These are phyloP conservation scores for Allolobophora icterica DNA, from an alignment of 2,888 invertebrate species.

Conservation along the genomic window DNA sequence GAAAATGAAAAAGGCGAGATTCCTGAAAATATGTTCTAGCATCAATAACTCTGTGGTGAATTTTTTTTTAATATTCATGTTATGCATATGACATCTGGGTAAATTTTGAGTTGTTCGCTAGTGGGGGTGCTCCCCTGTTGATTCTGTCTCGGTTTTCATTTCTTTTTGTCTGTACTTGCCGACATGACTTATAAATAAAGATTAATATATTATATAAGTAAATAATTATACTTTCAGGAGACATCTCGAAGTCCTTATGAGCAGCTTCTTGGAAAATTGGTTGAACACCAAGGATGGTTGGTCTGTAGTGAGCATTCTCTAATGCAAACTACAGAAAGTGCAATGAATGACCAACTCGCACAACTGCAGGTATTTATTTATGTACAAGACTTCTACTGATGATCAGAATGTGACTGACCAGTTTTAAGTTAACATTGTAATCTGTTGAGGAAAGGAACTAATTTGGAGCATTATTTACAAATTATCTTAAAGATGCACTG, in stretches of 20 bases:
- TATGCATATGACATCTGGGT: neutral
- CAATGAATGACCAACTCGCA: constrained; percentile 2
- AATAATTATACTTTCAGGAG: neutral
- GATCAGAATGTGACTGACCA: neutral
- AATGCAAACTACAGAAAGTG: neutral
- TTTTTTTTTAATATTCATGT: neutral
- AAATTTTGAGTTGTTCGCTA: neutral
- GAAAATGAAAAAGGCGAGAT: neutral
- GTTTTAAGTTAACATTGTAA: neutral
- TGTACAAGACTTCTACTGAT: neutral
- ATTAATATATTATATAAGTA: neutral
- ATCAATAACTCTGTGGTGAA: neutral
- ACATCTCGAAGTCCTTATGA: constrained; percentile 4
- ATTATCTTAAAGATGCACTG: neutral
- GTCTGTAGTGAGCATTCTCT: constrained; percentile 31
- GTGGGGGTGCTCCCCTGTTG: neutral
- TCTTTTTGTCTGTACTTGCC: neutral
- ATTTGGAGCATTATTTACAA: neutral
- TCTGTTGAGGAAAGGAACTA: neutral
- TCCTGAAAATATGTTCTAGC: neutral
- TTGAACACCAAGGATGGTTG: constrained; percentile 33
- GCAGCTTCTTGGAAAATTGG: constrained; percentile 32
- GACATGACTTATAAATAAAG: neutral
- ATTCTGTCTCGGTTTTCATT: neutral
- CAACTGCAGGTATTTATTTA: constrained; percentile 33